Conservation (phyloP, 2,888 invertebrate genomes). For the Malthinus seriepunctatus region DNA sequence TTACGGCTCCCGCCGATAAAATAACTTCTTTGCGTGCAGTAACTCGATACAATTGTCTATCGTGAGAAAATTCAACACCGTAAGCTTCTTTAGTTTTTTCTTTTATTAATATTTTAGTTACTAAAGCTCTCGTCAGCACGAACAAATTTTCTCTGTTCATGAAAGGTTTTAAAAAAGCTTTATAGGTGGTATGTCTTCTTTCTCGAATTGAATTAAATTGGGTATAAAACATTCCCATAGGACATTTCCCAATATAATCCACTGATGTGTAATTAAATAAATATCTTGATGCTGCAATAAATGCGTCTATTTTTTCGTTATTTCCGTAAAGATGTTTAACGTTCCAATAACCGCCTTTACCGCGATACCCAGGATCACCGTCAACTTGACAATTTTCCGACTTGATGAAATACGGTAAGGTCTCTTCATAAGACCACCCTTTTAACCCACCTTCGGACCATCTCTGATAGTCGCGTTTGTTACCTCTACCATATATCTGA, state of each 20-base stretch:
- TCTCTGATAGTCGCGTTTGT: constrained; percentile 29
- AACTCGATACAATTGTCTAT: constrained; percentile 54
- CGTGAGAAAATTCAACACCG: constrained; percentile 61
- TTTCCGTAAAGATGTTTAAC: constrained; percentile 64
- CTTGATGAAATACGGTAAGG: constrained; percentile 45
- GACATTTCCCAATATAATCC: constrained; percentile 66
- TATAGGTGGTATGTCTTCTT: constrained; percentile 62
- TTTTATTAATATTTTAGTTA: constrained; percentile 56
- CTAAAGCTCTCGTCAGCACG: constrained; percentile 59
- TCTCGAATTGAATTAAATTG: constrained; percentile 66
- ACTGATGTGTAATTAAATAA: constrained; percentile 59
- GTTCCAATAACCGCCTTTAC: constrained; percentile 66
- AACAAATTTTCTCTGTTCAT: constrained; percentile 60
- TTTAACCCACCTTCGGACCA: constrained; percentile 37
- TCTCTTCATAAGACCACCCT: constrained; percentile 54
- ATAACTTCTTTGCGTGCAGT: constrained; percentile 70
- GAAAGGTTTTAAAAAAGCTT: constrained; percentile 62
- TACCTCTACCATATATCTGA: constrained; percentile 34
- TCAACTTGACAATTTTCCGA: constrained; percentile 44
- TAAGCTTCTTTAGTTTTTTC: constrained; percentile 58
- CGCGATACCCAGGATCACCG: constrained; percentile 68
- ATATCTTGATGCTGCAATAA: constrained; percentile 64
- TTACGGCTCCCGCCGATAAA: constrained; percentile 76
- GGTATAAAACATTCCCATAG: constrained; percentile 65
- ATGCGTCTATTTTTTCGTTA: constrained; percentile 64